Base-by-base conservation (phyloP, 2,113 vertebrate species). In the Brachionichthys hirsutus region DNA sequence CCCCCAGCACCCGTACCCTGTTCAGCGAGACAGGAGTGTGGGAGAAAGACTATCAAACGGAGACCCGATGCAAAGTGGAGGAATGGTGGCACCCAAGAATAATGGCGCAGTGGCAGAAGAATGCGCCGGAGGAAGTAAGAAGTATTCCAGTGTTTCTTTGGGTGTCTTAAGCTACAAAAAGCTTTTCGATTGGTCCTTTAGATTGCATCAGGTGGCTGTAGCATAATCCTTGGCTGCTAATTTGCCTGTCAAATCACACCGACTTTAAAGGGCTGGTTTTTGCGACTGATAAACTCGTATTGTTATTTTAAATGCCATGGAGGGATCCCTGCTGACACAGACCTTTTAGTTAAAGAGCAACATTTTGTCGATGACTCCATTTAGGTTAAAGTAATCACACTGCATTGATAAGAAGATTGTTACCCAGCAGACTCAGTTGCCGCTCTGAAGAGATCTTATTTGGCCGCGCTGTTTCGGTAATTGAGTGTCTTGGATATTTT, bases 11-110 rank as follows among this genome's bases (percentile, higher is more conserved):
- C 68, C 89, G 94, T 63, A 81, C 80, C 43, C 89, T 95, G 77
- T 98, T 94, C 78, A 96, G 95, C 45, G 92, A 94, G 83, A 95
- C 93, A 0, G 95, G 94, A 2, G 85, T 90, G 36, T 99, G 97
- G 97, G 92, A 95, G 7, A 93, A 83, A 54, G 90, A 74, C 34
- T 99, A 98, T 59, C 87, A 82, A 1, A 35, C 86, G 1, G 92
- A 94, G 75, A 98, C 93, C 4, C 92, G 97, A 12, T 90, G 78
- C 60, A 89, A 69, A 67, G 94, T 98, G 9, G 96, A 99, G 80
- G 84, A 62, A 17, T 95, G 94, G 94, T 99, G 97, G 97, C 89
- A 88, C 24, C 89, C 88, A 0, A 91, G 87, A 55, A 90, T 97
- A 66, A 95, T 95, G 83, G 89, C 93, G 0, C 86, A 92, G 22